Evolutionary conservation across 2,888 invertebrate species (phyloP).

Genomic region (Ellobium chinense): DNA sequence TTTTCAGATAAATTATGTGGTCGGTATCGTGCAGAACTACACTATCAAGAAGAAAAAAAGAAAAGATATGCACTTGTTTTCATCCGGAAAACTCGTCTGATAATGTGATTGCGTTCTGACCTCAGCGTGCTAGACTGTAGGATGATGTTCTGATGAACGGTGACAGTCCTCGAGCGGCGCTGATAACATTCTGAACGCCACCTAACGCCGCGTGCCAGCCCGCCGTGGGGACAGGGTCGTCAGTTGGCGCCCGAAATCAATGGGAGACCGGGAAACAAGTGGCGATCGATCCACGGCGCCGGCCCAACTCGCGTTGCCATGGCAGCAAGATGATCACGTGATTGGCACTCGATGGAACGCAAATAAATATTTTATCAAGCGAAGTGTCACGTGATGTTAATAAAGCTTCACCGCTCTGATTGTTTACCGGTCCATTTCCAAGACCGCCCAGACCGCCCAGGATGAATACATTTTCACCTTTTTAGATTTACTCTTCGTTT

Average conservation of each 20-base stretch:
- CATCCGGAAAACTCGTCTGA: no score
- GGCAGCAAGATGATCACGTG: conserved; percentile 45
- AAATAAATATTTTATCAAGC: conserved; percentile 38
- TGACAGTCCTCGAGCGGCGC: no score
- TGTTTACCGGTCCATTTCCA: neutral
- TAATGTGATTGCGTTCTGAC: no score
- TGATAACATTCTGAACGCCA: no score
- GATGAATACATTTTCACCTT: neutral
- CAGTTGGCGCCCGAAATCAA: conserved; percentile 18
- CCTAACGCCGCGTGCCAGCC: neutral
- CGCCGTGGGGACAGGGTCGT: neutral
- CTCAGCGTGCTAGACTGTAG: no score
- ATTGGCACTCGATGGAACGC: conserved; percentile 29
- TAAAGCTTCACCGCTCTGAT: neutral
- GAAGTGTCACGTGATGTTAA: conserved; percentile 26
- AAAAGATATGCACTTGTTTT: no score
- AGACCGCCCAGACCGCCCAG: neutral
- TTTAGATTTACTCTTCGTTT: neutral
- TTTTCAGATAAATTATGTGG: no score
- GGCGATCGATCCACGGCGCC: conserved; percentile 31
- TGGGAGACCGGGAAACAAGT: conserved; percentile 3
- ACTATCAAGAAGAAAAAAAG: no score
- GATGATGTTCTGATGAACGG: no score
- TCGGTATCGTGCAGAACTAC: no score
- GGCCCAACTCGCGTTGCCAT: conserved; percentile 39